phyloP scores from a whole-genome alignment of 1,140 invertebrate genomes.

The Pomacea maculata region DNA sequence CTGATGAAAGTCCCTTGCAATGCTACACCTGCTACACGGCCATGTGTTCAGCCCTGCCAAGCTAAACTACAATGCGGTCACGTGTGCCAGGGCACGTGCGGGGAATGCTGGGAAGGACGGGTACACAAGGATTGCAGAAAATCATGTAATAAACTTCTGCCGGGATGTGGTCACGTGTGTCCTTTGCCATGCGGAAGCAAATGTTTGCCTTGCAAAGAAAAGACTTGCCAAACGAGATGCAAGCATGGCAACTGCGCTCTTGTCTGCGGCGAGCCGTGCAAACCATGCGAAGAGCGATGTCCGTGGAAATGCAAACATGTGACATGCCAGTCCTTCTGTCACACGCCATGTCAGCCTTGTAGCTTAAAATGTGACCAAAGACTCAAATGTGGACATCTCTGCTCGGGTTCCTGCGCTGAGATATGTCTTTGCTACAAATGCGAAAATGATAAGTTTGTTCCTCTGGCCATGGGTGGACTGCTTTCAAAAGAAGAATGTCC shows the following conservation, averaged over 20 bases:
- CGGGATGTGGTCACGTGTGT: conserved; percentile 63
- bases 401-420: conserved; percentile 73
- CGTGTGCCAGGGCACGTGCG: conserved; percentile 48
- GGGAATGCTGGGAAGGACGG: conserved; percentile 70
- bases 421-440: conserved; percentile 61
- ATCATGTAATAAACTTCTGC: conserved; percentile 50
- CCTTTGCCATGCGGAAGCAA: conserved; percentile 35
- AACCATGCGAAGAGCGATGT: conserved; percentile 68
- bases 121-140: conserved; percentile 68
- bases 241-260: conserved; percentile 69
- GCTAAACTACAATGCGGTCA: conserved; percentile 46
- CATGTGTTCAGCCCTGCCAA: conserved; percentile 33
- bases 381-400: conserved; percentile 71
- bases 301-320: conserved; percentile 68
- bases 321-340: conserved; percentile 70
- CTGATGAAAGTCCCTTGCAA: conserved; percentile 43
- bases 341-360: conserved; percentile 72
- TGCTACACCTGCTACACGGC: conserved; percentile 25
- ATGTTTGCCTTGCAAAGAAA: conserved; percentile 75
- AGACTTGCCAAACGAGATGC: conserved; percentile 70
- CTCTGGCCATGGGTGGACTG: neutral
- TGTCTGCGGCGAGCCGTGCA: conserved; percentile 67
- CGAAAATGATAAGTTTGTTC: conserved; percentile 8
- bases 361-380: conserved; percentile 23
- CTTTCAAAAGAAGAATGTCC: neutral